Conservation (phyloP, 2,113 vertebrate genomes). For the Spheniscus mendiculus region DNA sequence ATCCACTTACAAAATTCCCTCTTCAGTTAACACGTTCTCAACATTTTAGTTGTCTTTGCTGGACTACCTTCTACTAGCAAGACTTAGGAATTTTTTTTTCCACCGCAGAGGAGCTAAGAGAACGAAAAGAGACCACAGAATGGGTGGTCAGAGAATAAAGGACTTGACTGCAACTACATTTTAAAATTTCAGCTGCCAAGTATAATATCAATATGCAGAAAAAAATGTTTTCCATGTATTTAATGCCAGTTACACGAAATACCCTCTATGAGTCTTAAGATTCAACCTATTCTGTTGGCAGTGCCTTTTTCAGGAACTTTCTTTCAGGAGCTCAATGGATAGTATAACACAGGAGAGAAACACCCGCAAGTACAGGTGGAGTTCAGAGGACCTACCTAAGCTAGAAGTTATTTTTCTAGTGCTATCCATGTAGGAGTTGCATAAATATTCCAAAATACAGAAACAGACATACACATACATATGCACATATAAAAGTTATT, state of each 20-base stretch:
- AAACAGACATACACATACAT: constrained; percentile 67
- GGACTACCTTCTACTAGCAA: neutral
- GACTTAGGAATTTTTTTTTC: neutral
- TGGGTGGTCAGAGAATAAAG: neutral
- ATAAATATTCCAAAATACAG: constrained; percentile 62
- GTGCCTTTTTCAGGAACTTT: neutral
- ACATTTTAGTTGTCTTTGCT: neutral
- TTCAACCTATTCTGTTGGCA: neutral
- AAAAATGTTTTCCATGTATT: neutral
- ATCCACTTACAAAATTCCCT: neutral
- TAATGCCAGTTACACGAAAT: neutral
- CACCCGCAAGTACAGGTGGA: neutral
- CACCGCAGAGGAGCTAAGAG: neutral
- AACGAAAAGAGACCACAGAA: neutral
- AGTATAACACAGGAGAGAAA: neutral
- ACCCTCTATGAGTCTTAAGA: neutral
- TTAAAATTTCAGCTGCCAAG: neutral
- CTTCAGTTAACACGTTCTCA: neutral
- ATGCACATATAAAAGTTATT: constrained; percentile 77
- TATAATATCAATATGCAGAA: neutral
- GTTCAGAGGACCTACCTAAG: neutral
- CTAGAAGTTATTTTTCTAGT: constrained; percentile 43
- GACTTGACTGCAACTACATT: neutral
- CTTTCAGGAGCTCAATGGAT: neutral
- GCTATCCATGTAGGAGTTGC: constrained; percentile 31